These are phyloP conservation scores for Psittacus erithacus DNA, from an alignment of 2,113 vertebrate species.

Conservation along the genomic window DNA sequence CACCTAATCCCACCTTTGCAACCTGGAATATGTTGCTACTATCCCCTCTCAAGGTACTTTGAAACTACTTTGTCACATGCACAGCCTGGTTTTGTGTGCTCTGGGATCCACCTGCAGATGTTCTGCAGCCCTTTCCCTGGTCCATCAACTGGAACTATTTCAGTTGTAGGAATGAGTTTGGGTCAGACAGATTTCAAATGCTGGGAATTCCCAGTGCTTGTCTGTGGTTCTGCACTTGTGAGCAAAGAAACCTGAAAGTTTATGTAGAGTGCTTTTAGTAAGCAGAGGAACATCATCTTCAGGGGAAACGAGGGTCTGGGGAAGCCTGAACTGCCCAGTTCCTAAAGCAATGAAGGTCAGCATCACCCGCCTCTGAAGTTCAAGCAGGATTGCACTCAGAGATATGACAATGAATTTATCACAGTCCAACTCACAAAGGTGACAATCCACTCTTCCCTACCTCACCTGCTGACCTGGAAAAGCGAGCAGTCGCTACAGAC, in stretches of 20 bases:
- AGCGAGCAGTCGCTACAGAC: neutral
- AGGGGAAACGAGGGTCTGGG: neutral
- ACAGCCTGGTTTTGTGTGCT: neutral
- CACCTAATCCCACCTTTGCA: neutral
- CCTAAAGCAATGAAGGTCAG: neutral
- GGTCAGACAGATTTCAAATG: neutral
- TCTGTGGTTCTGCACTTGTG: too few species aligned
- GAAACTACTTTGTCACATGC: neutral
- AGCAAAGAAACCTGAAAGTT: neutral
- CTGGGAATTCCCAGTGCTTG: neutral
- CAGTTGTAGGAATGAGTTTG: rapidly evolving
- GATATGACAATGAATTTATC: neutral
- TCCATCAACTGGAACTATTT: neutral
- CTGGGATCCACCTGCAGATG: neutral
- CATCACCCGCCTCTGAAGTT: neutral
- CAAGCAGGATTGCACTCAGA: neutral
- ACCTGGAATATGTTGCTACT: too few species aligned
- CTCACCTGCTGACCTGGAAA: neutral
- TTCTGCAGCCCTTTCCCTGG: neutral
- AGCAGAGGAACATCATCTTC: neutral
- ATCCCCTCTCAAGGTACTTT: rapidly evolving
- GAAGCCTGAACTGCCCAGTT: neutral
- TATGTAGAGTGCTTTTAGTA: neutral
- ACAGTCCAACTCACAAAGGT: neutral
- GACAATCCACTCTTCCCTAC: neutral